Conservation (phyloP, 2,113 vertebrate genomes). For the Scalopus aquaticus region DNA sequence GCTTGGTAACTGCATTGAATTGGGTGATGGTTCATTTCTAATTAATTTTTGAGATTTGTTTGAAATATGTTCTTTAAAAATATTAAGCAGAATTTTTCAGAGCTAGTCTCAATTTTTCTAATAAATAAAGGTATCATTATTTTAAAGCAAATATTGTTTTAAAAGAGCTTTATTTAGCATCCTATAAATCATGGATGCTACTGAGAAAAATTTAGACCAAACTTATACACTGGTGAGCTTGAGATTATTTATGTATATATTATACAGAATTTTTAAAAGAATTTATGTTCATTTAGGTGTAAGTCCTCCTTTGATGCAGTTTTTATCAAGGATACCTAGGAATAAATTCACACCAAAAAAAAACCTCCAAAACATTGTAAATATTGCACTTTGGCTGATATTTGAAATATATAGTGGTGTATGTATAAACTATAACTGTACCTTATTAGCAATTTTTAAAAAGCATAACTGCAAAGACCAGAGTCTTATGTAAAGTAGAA, state of each 20-base stretch:
- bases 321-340: conserved; percentile 11
- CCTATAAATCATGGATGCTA: not conserved
- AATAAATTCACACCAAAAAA: not conserved
- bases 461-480: conserved; percentile 52
- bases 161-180: not conserved
- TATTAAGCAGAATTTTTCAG: too few species aligned
- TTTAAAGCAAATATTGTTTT: not conserved
- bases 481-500: conserved; percentile 19
- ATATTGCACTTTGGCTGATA: conserved; percentile 81
- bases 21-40: not conserved
- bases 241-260: not conserved
- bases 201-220: not conserved
- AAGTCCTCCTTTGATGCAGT: not conserved
- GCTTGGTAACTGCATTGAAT: not conserved
- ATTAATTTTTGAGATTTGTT: not conserved
- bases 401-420: conserved; percentile 64
- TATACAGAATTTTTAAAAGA: conserved; percentile 8
- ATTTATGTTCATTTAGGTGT: not conserved
- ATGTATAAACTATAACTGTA: conserved; percentile 61
- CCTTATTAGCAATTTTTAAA: conserved; percentile 67
- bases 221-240: conserved; percentile 33
- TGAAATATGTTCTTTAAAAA: not conserved
- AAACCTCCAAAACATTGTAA: conserved; percentile 40
- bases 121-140: not conserved
- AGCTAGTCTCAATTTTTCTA: not conserved